Percentiles rank a stretch among this genome's conserved stretches.
Evolutionary conservation across 2,113 vertebrate species (phyloP).

Genomic region (Engraulis encrasicolus): DNA sequence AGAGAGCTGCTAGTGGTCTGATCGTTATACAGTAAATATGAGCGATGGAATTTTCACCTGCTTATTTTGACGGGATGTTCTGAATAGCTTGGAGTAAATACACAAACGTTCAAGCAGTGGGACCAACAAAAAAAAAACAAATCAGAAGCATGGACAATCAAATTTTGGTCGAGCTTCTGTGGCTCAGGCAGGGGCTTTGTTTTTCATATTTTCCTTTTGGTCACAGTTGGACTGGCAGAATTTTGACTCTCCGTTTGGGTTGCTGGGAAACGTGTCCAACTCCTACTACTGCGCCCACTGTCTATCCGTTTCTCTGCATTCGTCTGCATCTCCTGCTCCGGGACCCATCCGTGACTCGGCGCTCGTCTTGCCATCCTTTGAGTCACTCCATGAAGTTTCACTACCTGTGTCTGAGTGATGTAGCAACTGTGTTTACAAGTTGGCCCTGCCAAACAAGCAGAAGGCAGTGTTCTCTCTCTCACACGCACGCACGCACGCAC

Average conservation of each 20-base stretch:
- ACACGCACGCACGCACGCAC: slow-evolving; percentile 4
- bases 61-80: neutral
- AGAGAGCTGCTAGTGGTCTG: neutral
- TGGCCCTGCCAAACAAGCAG: neutral
- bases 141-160: neutral
- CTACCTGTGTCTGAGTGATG: slow-evolving; percentile 4
- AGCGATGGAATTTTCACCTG: neutral
- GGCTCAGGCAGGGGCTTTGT: neutral
- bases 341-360: neutral
- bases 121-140: neutral
- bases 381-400: neutral
- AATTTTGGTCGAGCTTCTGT: neutral
- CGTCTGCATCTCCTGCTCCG: neutral
- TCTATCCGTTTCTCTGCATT: neutral
- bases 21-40: neutral
- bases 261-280: neutral
- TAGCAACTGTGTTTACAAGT: neutral
- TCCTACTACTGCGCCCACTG: neutral
- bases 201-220: neutral
- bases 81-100: neutral
- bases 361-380: neutral
- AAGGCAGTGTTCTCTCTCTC: neutral
- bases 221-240: neutral
- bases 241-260: neutral
- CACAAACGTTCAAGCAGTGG: neutral